Evolutionary conservation across 2,113 vertebrate species (phyloP), one percentile per base, ranked within the genome.

Genomic region (Thermophis baileyi): DNA sequence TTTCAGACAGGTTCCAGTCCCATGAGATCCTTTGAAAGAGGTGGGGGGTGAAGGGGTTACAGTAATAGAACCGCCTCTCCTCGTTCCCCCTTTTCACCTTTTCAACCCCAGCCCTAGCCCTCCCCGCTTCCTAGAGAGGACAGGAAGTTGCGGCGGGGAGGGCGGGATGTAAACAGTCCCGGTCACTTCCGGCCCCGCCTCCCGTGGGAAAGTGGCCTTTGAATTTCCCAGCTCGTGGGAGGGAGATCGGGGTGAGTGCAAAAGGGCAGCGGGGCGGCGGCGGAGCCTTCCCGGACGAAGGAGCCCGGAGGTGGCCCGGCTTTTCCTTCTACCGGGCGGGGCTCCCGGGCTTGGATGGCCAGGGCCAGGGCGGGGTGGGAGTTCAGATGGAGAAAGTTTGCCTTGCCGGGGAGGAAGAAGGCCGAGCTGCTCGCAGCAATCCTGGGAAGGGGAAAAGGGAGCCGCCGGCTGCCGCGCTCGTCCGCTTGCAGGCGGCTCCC

Each of bases 161-260:
- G 92, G 88, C 53, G 88, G 92, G 92, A 93, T 86, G 92, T 90
- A 93, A 93, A 93, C 92, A 93, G 53, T 44, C 2, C 30, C 18
- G 2, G 88, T 60, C 87, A 90, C 88, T 93, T 93, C 92, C 92
- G 54, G 54, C 87, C 87, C 91, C 91, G 87, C 91, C 91, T 30
- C 27, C 91, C 60, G 60, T 92, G 91, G 91, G 87, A 89, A 92
- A 89, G 47, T 92, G 91, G 91, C 91, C 91, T 93, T 93, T 90
- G 88, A 93, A 93, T 60, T 93, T 93, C 92, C 92, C 88, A 93
- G 92, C 51, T 85, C 3, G 87, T 57, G 69, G 92, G 88, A 60
- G 88, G 53, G 20, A 46, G 27, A 86, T 27, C 88, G 86, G 92
- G 92, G 92, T 93, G 88, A 86, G 92, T 57, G 18, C 46, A 46